A percentile compares a stretch with the other conserved stretches of the same genome.
These are phyloP conservation scores for Toxonevra muliebris DNA, from an alignment of 2,888 invertebrate species.

Conservation along the genomic window DNA sequence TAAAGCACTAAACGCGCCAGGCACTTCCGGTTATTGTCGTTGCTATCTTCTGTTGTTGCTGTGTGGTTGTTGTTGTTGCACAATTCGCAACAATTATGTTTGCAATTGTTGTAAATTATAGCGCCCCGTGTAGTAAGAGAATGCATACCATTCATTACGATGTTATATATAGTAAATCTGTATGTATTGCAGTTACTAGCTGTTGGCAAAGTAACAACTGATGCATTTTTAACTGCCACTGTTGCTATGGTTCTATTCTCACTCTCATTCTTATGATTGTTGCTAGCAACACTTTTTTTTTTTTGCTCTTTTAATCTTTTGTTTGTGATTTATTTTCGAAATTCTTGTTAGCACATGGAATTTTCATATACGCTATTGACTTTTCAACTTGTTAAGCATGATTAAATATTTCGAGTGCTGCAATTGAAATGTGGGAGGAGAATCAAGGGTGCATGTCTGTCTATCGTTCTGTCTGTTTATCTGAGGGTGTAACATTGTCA, in stretches of 20 bases:
- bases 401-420: not conserved
- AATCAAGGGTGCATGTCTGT: no score
- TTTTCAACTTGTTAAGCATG: slow-evolving; percentile 4
- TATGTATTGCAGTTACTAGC: not conserved
- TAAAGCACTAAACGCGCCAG: no score
- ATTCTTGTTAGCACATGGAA: slow-evolving; percentile 22
- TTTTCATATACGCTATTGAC: slow-evolving; percentile 2
- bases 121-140: not conserved
- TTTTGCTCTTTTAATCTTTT: not conserved
- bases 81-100: slow-evolving; percentile 17
- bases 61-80: not conserved
- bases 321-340: slow-evolving; percentile 22
- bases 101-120: slow-evolving; percentile 24
- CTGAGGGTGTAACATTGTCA: no score
- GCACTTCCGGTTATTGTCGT: no score
- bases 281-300: not conserved
- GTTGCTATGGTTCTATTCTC: not conserved
- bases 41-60: not conserved
- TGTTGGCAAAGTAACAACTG: slow-evolving; percentile 10
- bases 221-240: slow-evolving; percentile 5
- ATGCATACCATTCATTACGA: no score
- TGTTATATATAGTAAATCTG: no score
- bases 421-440: not conserved
- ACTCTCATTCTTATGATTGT: no score
- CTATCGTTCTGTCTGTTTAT: no score